phyloP scores from a whole-genome alignment of 1,140 invertebrate genomes.

The Atta cephalotes region DNA sequence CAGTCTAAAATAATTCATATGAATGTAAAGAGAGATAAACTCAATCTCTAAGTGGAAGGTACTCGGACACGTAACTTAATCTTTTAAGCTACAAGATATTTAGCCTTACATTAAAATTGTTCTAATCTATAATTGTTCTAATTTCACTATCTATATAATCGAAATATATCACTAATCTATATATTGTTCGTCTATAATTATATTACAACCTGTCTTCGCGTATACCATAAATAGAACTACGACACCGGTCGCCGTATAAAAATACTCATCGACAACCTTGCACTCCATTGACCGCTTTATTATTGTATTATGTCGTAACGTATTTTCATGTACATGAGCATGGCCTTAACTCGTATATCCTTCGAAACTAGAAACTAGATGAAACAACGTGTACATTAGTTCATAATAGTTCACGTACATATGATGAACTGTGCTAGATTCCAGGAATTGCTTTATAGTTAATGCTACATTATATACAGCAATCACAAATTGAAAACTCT shows the following conservation, averaged over 20 bases:
- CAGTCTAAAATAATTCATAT: constrained; percentile 27
- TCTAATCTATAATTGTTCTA: neutral
- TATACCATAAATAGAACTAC: constrained; percentile 72
- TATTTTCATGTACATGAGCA: constrained; percentile 21
- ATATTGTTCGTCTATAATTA: constrained; percentile 59
- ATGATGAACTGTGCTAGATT: constrained; percentile 8
- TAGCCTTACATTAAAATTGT: neutral
- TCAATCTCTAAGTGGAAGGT: neutral
- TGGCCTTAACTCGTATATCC: neutral
- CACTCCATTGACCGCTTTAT: constrained; percentile 71
- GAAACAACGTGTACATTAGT: constrained; percentile 17
- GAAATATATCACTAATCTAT: constrained; percentile 31
- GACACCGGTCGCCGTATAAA: constrained; percentile 68
- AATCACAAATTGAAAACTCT: constrained; percentile 23
- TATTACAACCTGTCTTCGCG: constrained; percentile 28
- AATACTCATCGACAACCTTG: constrained; percentile 71
- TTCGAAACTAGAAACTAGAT: constrained; percentile 49
- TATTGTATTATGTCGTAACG: constrained; percentile 43
- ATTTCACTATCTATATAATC: neutral
- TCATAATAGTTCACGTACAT: neutral
- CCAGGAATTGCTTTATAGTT: neutral
- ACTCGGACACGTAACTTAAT: constrained; percentile 23
- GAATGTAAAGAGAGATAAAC: constrained; percentile 8
- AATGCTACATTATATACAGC: neutral
- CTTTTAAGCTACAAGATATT: constrained; percentile 17